Base-by-base conservation (phyloP, 2,113 vertebrate genomes). In the Ciconia maguari region DNA sequence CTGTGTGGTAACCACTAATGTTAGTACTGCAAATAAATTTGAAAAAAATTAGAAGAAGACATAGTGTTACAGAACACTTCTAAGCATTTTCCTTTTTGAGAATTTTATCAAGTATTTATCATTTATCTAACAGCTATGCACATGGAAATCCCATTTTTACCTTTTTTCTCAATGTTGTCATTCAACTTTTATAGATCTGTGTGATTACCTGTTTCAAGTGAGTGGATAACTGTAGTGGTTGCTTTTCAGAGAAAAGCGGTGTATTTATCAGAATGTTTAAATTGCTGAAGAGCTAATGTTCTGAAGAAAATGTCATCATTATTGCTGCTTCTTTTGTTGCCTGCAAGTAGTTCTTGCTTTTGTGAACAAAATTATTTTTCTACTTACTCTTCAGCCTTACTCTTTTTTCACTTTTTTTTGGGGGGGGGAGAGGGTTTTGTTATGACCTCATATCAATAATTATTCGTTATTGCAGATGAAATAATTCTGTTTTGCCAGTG, bases 341-440 rank as follows among this genome's bases (percentile, higher is more conserved):
- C 46, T 66, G 46, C 51, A 75, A 93, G 49, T 87, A 66, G 19
- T 77, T 85, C 46, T 85, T 93, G 54, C n/a, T 88, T 95, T 92
- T 92, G 36, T 87, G 94, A 97, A 89, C 36, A 91, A 71, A 93
- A 93, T 89, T 30, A 60, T 72, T 90, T 57, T 49, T 44, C 27
- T 83, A 36, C 72, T 64, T 88, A 42, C 30, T 93, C 38, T 94
- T 52, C 22, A 81, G 5, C 55, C 36, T 49, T 76, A 17, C 48
- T 82, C 51, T 83, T 93, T 36, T 91, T 81, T 49, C 5, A 5
- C 4, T 25, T 10, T 7, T 3, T 25, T 10, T 7, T 3, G 16
- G 24, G 7, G 6, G 2, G 24, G 4, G 7, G 17, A 17, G 6
- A 20, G n/a, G 15, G 16, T 83, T 83, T 64, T 89, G 26, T 58